Evolutionary conservation across 2,888 invertebrate species (phyloP), one percentile per base, ranked within the genome.

Genomic region (Stegophylla sp.): DNA sequence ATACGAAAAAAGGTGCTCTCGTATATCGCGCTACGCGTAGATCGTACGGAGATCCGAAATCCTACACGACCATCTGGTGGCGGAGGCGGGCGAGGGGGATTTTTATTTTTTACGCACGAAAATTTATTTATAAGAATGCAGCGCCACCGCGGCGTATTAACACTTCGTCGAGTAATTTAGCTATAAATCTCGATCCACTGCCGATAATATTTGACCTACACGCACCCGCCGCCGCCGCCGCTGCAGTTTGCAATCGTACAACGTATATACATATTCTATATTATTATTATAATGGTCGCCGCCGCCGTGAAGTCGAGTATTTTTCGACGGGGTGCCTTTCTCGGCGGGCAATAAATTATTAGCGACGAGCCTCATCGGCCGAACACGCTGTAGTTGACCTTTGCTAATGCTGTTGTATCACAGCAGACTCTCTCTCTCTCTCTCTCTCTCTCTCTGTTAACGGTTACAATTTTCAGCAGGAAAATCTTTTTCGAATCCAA

Each of bases 131-230:
- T n/a, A n/a, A n/a, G n/a, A n/a, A n/a, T n/a, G n/a, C n/a, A n/a
- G 48, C 23, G 17, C 23, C 15, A 7, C 9, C 17, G 7, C 23
- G 53, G 61, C 1, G 13, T 66, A 66, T 75, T 75, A 75, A 75
- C 75, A 75, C 75, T 75, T 66, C 66, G 75, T 64, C 64, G 53
- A 41, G 64, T 75, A 53, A 75, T 75, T 75, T 75, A 75, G 75
- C 75, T 26, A 75, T 75, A 75, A 75, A 75, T 75, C 75, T 75
- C 75, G 64, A 74, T 63, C 74, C 61, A n/a, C 15, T 23, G n/a
- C n/a, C n/a, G 51, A 64, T 43, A 34, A 34, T 34, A 34, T 15
- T 48, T 45, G 17, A 43, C 20, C 23, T 53, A 28, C 53, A 17
- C 51, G 69, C 0, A 28, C 28, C 10, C 23, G 51, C 41, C 56